phyloP scores from a whole-genome alignment of 1,140 invertebrate genomes.

The Dendroctonus valens region DNA sequence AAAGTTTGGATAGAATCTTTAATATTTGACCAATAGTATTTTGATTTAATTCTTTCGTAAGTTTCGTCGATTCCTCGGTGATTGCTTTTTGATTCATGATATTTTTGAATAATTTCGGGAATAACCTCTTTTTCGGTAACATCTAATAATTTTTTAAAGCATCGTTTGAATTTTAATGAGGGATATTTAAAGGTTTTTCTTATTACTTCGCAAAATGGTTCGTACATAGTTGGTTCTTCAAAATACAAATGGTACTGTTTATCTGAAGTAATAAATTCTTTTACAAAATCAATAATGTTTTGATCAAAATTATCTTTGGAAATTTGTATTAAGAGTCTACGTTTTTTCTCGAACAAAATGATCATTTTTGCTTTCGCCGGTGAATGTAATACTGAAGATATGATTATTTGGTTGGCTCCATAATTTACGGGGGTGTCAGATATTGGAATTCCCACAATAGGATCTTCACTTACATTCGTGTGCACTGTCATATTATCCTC shows the following conservation, averaged over 20 bases:
- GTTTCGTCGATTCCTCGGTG: too few relatives aligned
- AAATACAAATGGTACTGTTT: constrained; percentile 11
- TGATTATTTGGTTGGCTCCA: constrained; percentile 12
- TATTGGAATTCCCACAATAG: constrained; percentile 15
- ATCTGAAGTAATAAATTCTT: constrained; percentile 5
- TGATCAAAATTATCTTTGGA: not conserved
- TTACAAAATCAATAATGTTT: constrained; percentile 13
- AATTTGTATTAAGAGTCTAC: constrained; percentile 3
- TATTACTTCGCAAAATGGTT: constrained; percentile 3
- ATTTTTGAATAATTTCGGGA: constrained; percentile 17
- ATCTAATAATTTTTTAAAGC: constrained; percentile 1
- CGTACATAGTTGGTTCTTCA: constrained; percentile 11
- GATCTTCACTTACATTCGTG: constrained; percentile 4
- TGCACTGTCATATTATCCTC: constrained; percentile 9
- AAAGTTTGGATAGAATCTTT: constrained; percentile 18
- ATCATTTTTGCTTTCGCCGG: constrained; percentile 15
- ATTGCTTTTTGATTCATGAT: too few relatives aligned
- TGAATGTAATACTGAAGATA: constrained; percentile 11
- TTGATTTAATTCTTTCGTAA: too few relatives aligned
- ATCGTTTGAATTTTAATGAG: constrained; percentile 8
- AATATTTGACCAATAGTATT: constrained; percentile 16
- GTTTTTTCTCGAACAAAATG: constrained; percentile 22
- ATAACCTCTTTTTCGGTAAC: constrained; percentile 13
- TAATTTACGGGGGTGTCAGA: constrained; percentile 24
- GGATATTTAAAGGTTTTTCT: constrained; percentile 1